Evolutionary conservation across 2,888 invertebrate genomes (phyloP).

Genomic region (Notodonta ziczac): DNA sequence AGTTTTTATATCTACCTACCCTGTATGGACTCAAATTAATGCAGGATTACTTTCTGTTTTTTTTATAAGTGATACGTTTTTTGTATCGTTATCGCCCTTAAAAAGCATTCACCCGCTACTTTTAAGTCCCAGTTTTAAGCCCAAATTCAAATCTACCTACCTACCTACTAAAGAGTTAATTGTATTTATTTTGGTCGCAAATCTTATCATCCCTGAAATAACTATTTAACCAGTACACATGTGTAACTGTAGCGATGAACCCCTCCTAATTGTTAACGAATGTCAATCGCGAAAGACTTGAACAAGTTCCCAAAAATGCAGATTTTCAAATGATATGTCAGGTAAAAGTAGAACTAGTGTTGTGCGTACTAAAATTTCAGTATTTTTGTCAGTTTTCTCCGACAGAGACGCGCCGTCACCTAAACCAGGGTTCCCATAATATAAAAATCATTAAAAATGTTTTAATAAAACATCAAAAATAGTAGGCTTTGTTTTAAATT

Average conservation of each 20-base stretch:
- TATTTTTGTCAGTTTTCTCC: neutral
- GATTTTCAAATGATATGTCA: neutral
- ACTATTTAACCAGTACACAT: no score
- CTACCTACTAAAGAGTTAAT: no score
- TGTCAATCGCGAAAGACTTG: constrained; percentile 28
- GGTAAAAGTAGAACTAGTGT: neutral
- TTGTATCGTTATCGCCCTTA: no score
- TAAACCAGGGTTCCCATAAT: no score
- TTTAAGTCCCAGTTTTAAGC: no score
- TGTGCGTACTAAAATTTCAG: neutral
- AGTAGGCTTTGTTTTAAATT: no score
- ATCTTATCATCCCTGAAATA: no score
- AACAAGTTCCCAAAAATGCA: constrained; percentile 38
- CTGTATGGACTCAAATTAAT: neutral
- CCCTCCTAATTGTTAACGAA: neutral
- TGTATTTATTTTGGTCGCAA: no score
- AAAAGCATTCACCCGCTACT: no score
- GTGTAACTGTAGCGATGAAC: constrained; percentile 2
- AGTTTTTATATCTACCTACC: constrained; percentile 40
- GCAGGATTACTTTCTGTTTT: neutral
- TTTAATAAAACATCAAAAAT: no score
- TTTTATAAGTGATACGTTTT: neutral
- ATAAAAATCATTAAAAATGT: no score
- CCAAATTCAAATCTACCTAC: no score
- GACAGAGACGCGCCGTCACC: neutral